Percentiles rank a stretch among this genome's conserved stretches.
These are phyloP conservation scores for Linnaemya vulpina DNA, from an alignment of 2,888 invertebrate genomes.

Conservation along the genomic window DNA sequence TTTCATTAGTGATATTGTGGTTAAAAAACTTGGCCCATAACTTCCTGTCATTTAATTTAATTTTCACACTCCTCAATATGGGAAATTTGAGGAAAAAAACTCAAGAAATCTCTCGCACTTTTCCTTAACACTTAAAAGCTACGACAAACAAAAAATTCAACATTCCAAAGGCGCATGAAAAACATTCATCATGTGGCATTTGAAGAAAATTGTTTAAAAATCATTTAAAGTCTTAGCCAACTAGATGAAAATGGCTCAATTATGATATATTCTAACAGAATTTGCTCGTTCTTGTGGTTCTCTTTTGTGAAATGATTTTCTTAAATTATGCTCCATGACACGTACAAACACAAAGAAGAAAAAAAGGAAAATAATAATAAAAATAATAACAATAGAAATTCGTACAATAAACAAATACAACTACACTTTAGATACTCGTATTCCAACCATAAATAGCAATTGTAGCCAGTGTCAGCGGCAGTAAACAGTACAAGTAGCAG, in stretches of 20 bases:
- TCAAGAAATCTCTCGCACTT: too few relatives aligned
- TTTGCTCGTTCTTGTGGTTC: conserved; percentile 14
- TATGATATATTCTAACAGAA: conserved; percentile 48
- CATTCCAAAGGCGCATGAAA: not conserved
- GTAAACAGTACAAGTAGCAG: conserved; percentile 30
- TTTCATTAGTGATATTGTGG: too few relatives aligned
- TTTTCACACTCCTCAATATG: too few relatives aligned
- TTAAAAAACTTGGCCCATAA: too few relatives aligned
- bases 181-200: conserved; percentile 20
- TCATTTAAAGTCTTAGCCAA: conserved; percentile 52
- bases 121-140: not conserved
- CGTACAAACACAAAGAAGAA: conserved; percentile 42
- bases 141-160: not conserved
- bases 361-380: not conserved
- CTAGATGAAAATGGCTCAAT: conserved; percentile 55
- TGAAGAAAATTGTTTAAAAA: conserved; percentile 44
- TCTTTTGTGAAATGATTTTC: not conserved
- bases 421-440: conserved; percentile 2
- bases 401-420: conserved; percentile 25
- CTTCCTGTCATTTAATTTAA: too few relatives aligned
- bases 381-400: not conserved
- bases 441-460: not conserved
- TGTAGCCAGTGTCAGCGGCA: conserved; percentile 25
- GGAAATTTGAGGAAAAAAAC: too few relatives aligned
- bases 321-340: conserved; percentile 55